Conservation (phyloP, 2,888 invertebrate species). For the Pharmacophagus antenor region DNA sequence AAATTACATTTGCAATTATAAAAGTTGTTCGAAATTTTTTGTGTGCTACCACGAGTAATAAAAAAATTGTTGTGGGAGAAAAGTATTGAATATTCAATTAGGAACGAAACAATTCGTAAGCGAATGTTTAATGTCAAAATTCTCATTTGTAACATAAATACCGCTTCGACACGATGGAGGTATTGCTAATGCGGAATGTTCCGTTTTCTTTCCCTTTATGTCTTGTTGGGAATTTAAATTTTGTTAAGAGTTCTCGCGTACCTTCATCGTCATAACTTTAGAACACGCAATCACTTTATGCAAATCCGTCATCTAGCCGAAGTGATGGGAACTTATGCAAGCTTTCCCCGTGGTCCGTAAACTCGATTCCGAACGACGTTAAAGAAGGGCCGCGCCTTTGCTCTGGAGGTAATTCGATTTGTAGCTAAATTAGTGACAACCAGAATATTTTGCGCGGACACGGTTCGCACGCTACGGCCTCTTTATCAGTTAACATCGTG, state of each 20-base stretch:
- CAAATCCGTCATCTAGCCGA: slow-evolving; percentile 3
- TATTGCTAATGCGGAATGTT: background rate
- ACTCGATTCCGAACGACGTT: slow-evolving; percentile 10
- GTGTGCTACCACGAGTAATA: too few relatives aligned
- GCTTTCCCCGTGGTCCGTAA: slow-evolving; percentile 4
- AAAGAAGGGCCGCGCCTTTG: slow-evolving; percentile 2
- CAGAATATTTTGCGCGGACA: too few relatives aligned
- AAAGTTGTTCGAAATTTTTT: too few relatives aligned
- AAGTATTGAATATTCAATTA: too few relatives aligned
- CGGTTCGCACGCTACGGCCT: too few relatives aligned
- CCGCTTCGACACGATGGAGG: too few relatives aligned
- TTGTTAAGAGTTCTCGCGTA: background rate
- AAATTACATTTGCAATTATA: too few relatives aligned
- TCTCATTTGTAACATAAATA: too few relatives aligned
- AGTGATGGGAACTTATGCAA: slow-evolving; percentile 14
- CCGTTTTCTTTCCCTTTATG: background rate
- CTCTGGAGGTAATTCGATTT: background rate
- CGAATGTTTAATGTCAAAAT: too few relatives aligned
- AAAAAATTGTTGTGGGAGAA: too few relatives aligned
- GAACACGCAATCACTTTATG: slow-evolving; percentile 8
- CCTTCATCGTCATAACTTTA: background rate
- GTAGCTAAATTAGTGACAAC: background rate
- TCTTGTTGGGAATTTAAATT: background rate
- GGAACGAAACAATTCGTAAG: too few relatives aligned
- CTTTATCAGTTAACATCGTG: too few relatives aligned